These are phyloP conservation scores for Puntigrus tetrazona DNA, from an alignment of 2,113 vertebrate genomes.

Conservation along the genomic window DNA sequence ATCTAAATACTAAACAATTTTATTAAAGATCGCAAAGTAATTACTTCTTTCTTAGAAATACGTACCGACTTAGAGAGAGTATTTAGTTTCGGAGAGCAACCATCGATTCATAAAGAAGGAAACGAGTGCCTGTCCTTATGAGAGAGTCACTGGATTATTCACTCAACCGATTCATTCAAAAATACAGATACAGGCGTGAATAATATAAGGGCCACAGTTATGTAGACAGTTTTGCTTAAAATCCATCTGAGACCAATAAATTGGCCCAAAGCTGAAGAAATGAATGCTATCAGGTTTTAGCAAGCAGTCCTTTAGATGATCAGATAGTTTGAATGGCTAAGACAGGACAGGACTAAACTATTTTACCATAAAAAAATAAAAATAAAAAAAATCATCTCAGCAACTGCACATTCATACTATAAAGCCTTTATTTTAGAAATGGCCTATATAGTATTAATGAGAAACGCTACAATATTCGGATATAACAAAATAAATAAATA, in stretches of 20 bases:
- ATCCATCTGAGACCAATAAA: neutral
- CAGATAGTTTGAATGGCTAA: neutral
- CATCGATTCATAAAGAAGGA: neutral
- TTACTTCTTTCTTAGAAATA: neutral
- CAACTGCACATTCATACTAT: neutral
- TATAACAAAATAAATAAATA: neutral
- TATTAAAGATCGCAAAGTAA: too few relatives aligned
- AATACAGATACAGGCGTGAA: neutral
- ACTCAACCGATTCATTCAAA: neutral
- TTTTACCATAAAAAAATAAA: neutral
- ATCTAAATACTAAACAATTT: too few relatives aligned
- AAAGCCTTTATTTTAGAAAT: neutral
- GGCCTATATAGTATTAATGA: neutral
- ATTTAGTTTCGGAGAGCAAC: neutral
- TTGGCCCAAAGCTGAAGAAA: neutral
- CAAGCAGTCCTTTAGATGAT: neutral
- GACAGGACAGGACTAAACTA: neutral
- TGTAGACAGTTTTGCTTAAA: neutral
- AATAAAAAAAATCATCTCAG: neutral
- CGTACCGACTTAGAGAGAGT: neutral
- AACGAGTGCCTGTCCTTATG: neutral
- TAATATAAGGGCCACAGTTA: neutral
- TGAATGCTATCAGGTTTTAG: neutral
- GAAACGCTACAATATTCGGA: neutral
- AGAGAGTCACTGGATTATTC: neutral